These are phyloP conservation scores for Caprella mutica DNA, from an alignment of 2,888 invertebrate genomes.

Conservation along the genomic window DNA sequence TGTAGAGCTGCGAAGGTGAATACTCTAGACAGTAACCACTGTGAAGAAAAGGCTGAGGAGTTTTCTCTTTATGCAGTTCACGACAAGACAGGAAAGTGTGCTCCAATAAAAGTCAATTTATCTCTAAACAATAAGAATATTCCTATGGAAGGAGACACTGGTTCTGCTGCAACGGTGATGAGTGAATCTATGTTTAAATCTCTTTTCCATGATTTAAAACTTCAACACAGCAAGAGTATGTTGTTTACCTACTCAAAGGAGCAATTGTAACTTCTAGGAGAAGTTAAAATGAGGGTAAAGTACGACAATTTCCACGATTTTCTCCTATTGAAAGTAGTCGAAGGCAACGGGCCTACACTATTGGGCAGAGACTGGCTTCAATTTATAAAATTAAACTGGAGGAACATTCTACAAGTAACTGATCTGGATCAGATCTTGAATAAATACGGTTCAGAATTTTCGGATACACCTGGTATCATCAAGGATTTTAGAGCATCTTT, in stretches of 20 bases:
- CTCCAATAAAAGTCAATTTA: not conserved
- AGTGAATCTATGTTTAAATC: not conserved
- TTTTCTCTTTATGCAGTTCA: not conserved
- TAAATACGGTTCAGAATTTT: not conserved
- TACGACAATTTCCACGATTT: not conserved
- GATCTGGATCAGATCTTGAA: not conserved
- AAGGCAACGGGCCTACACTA: not conserved
- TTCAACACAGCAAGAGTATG: not conserved
- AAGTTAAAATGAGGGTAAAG: not conserved
- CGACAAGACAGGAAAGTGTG: not conserved
- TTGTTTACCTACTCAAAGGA: not conserved
- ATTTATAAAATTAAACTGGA: not conserved
- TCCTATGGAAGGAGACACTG: not conserved
- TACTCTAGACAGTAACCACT: not conserved
- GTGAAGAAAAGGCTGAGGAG: not conserved
- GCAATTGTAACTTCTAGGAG: not conserved
- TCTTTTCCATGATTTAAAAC: not conserved
- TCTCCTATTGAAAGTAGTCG: not conserved
- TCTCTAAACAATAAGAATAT: not conserved
- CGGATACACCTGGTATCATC: not conserved
- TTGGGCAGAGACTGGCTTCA: not conserved
- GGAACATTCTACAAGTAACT: not conserved
- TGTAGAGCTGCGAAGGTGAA: not conserved
- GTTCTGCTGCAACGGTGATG: not conserved
- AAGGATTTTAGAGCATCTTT: not conserved